Base-by-base conservation (phyloP, 2,888 invertebrate species). In the Drosophila gaucha region DNA sequence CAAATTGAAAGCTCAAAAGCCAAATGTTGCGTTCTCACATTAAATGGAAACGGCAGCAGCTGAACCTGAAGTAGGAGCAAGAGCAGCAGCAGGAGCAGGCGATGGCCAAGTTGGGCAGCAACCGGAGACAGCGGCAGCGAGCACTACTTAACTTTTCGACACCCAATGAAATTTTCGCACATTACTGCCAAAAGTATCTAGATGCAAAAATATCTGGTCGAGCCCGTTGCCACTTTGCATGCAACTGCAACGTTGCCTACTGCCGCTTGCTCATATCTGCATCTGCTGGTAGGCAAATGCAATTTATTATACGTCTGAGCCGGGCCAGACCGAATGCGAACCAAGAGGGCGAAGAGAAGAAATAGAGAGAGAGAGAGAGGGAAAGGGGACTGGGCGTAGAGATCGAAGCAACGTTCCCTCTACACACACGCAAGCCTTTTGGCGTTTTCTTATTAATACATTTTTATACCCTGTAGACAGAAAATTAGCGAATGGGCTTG, bases 161-260 rank as follows among this genome's bases (percentile, higher is more conserved):
- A 89, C 90, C 87, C 88, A 79, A 85, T 87, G 89, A 80, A 83
- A 90, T 86, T 89, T 89, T 90, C 90, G 89, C 89, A 87, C 89
- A 89, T 89, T 89, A 89, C 88, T 89, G 90, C 90, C 90, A 89
- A 89, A 90, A 89, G 89, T 90, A 89, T 89, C 89, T 89, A 87
- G 84, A 88, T 85, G 84, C 89, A 87, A 69, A 79, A 88, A 80
- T 84, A 80, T 83, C 84, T 79, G 70, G 36, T 52, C 54, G 68
- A 56, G 54, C 49, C 49, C 71, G 67, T 55, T 65, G 65, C 50
- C 49, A 52, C 75, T 71, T 71, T 67, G 83, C 86, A 85, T 88
- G 82, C 79, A 78, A 80, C 73, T 66, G 52, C 73, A 49, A 51
- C 57, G 31, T 41, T 22, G 63, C 46, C 26, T 22, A 41, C 58